phyloP scores from a whole-genome alignment of 1,140 invertebrate genomes.

The Caenorhabditis remanei region DNA sequence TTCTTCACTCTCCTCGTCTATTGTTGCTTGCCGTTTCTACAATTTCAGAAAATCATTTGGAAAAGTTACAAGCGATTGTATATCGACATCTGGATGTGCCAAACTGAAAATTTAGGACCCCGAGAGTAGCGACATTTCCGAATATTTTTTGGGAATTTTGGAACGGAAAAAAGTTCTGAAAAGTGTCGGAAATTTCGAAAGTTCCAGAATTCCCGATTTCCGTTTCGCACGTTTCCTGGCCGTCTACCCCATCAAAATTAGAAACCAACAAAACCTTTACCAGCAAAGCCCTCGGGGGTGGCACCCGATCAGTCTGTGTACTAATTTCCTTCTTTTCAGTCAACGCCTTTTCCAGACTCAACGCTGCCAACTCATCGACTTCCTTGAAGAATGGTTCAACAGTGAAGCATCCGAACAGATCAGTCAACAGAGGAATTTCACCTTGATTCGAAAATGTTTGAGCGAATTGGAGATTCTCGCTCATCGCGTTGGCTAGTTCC shows the following conservation, averaged over 20 bases:
- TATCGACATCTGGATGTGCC: too few relatives aligned
- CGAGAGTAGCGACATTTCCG: too few relatives aligned
- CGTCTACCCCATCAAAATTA: not conserved
- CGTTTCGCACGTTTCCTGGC: too few relatives aligned
- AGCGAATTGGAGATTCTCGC: conserved; percentile 76
- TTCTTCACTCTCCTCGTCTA: conserved; percentile 28
- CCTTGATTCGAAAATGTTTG: conserved; percentile 74
- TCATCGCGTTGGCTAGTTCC: conserved; percentile 72
- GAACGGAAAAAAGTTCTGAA: too few relatives aligned
- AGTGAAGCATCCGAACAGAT: conserved; percentile 76
- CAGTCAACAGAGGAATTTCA: conserved; percentile 73
- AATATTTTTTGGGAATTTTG: too few relatives aligned
- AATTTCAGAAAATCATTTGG: not conserved
- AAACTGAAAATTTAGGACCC: too few relatives aligned
- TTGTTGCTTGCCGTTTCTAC: conserved; percentile 55
- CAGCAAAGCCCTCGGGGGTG: conserved; percentile 23
- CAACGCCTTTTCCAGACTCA: not conserved
- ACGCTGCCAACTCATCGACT: conserved; percentile 24
- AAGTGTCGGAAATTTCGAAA: too few relatives aligned
- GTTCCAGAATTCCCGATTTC: too few relatives aligned
- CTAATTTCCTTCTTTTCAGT: conserved; percentile 56
- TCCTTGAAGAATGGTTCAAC: conserved; percentile 74
- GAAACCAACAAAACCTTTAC: not conserved
- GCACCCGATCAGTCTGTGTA: conserved; percentile 31
- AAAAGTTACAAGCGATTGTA: too few relatives aligned